Percentiles rank a stretch among this genome's conserved stretches.
Evolutionary conservation across 2,888 invertebrate species (phyloP).

Genomic region (Brenthis daphne): DNA sequence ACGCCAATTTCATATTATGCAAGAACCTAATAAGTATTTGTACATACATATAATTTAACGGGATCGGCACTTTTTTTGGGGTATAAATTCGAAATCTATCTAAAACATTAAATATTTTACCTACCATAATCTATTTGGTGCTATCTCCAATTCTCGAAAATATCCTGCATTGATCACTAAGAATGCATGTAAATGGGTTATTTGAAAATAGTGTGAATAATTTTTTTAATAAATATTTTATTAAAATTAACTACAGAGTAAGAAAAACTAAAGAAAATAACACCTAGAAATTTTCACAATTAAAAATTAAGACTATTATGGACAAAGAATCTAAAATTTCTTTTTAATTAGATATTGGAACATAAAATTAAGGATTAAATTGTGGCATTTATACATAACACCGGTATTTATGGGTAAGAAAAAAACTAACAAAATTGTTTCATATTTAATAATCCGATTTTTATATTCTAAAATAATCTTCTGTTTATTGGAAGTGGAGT

Average conservation of each 20-base stretch:
- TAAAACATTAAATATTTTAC: slow-evolving; percentile 14
- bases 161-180: slow-evolving; percentile 11
- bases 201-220: slow-evolving; percentile 10
- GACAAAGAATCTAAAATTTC: too few relatives aligned
- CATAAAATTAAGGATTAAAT: too few relatives aligned
- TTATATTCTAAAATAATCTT: slow-evolving; percentile 3
- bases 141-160: slow-evolving; percentile 19
- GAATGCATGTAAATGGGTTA: slow-evolving; percentile 11
- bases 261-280: slow-evolving; percentile 14
- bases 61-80: too few relatives aligned
- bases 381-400: not conserved
- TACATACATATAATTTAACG: too few relatives aligned
- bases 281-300: not conserved
- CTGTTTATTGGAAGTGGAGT: slow-evolving; percentile 15
- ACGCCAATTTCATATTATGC: too few relatives aligned
- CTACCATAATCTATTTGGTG: slow-evolving; percentile 11
- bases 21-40: too few relatives aligned
- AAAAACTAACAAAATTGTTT: slow-evolving; percentile 34
- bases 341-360: too few relatives aligned
- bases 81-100: not conserved
- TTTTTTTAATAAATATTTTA: slow-evolving; percentile 15
- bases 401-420: slow-evolving; percentile 27
- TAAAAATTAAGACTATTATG: too few relatives aligned
- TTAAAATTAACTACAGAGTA: slow-evolving; percentile 11
- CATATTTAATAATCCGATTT: slow-evolving; percentile 25